Base-by-base conservation (phyloP, 2,888 invertebrate species). In the Cylindroiulus punctatus region DNA sequence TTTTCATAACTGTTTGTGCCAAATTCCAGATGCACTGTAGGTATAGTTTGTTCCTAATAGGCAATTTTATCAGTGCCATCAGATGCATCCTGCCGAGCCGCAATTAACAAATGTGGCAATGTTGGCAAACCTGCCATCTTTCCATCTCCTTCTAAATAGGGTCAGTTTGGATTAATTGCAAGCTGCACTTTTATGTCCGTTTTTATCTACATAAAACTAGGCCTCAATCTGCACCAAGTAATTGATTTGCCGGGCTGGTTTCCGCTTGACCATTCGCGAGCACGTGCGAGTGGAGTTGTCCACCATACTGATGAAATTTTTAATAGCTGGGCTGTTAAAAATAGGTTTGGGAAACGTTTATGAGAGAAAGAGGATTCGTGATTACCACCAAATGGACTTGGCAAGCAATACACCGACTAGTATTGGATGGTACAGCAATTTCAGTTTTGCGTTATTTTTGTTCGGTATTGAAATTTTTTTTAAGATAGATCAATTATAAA, bases 181-280 rank as follows among this genome's bases (percentile, higher is more conserved):
- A 76, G 10, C 14, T 76, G 76, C 30, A 26, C 26, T 76, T 65
- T 76, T 76, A 76, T 76, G 76, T 76, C 30, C 76, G 76, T 76
- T 76, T 76, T 76, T 76, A 76, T 76, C 76, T 76, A 76, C 76
- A 76, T 76, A 76, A 76, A 76, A 76, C 76, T 30, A 14, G 17
- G 12, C 76, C 76, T 30, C 76, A 76, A 76, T 76, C 76, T 17
- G 76, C 76, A 3, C 76, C 2, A 76, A 76, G 76, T 76, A 76
- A 76, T 76, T 76, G 76, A 76, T 76, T 76, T 76, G 76, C 76
- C 76, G 30, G 14, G 30, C 76, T 76, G 30, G 76, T 76, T 76
- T 76, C 30, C 76, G 14, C 76, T 76, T 76, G 76, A 26, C 76
- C 26, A 76, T 30, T 30, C 12, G 30, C 14, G 3, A 30, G 30